These are phyloP conservation scores for Pseudonaja textilis DNA, from an alignment of 2,113 vertebrate genomes.

Conservation along the genomic window DNA sequence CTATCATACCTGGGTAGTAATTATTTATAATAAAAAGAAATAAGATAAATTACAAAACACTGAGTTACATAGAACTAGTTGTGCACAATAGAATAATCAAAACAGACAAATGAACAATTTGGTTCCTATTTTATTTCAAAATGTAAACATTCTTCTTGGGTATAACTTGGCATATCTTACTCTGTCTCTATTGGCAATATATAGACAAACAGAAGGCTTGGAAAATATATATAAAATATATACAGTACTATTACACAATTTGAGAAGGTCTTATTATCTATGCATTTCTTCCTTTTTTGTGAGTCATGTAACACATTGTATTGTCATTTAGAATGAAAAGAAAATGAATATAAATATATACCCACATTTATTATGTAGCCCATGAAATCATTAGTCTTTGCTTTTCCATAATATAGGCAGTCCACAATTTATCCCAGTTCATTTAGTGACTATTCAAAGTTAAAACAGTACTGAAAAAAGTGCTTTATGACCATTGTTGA, in stretches of 20 bases:
- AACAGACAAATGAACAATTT: not conserved
- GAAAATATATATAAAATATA: not conserved
- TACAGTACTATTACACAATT: not conserved
- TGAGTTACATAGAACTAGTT: not conserved
- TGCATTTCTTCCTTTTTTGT: conserved; percentile 18
- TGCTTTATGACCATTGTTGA: too few species aligned
- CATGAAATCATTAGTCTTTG: not conserved
- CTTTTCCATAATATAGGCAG: not conserved
- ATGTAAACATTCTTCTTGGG: not conserved
- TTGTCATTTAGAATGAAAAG: not conserved
- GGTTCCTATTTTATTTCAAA: not conserved
- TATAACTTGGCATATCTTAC: not conserved
- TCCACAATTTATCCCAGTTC: too few species aligned
- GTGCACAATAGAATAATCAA: not conserved
- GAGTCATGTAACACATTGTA: not conserved
- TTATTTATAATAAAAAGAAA: not conserved
- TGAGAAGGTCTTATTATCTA: conserved; percentile 7
- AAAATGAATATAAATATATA: not conserved
- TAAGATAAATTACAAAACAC: not conserved
- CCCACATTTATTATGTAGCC: not conserved
- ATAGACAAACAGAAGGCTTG: not conserved
- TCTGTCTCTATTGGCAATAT: not conserved
- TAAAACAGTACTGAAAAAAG: too few species aligned
- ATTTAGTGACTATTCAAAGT: too few species aligned
- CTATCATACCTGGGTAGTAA: not conserved